These are phyloP conservation scores for Acrobasis suavella DNA, from an alignment of 2,888 invertebrate genomes.

Conservation along the genomic window DNA sequence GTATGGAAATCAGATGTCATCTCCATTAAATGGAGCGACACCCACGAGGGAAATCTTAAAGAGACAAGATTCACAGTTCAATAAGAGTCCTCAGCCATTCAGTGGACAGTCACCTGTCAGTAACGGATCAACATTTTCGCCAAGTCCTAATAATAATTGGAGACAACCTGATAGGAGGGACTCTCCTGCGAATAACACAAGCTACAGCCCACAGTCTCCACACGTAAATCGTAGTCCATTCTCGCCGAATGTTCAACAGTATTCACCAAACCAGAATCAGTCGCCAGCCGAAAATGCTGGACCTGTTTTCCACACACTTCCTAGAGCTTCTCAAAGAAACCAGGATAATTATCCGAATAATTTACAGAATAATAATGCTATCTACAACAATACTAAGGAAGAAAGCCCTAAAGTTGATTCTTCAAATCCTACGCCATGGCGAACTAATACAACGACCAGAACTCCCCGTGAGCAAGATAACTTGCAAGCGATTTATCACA, in stretches of 20 bases:
- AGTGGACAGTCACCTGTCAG: slow-evolving; percentile 59
- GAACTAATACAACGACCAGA: slow-evolving; percentile 66
- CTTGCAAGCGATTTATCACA: slow-evolving; percentile 52
- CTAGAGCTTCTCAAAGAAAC: slow-evolving; percentile 60
- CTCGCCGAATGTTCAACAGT: slow-evolving; percentile 54
- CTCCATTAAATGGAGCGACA: slow-evolving; percentile 60
- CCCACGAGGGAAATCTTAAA: slow-evolving; percentile 69
- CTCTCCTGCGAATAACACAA: slow-evolving; percentile 55
- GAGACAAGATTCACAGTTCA: slow-evolving; percentile 78
- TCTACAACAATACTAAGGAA: slow-evolving; percentile 55
- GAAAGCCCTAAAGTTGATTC: slow-evolving; percentile 48
- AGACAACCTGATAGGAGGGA: slow-evolving; percentile 73
- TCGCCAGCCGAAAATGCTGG: slow-evolving; percentile 48
- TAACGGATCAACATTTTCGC: slow-evolving; percentile 65
- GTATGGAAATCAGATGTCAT: slow-evolving; percentile 68
- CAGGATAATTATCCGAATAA: slow-evolving; percentile 50
- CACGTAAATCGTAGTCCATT: slow-evolving; percentile 59
- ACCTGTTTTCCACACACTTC: slow-evolving; percentile 65
- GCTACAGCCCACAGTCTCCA: slow-evolving; percentile 56
- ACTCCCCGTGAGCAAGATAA: slow-evolving; percentile 55
- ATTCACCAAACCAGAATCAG: slow-evolving; percentile 58
- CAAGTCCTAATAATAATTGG: slow-evolving; percentile 74
- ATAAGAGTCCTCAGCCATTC: slow-evolving; percentile 77
- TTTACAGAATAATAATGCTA: slow-evolving; percentile 49
- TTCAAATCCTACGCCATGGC: slow-evolving; percentile 63